These are phyloP conservation scores for Uria aalge DNA, from an alignment of 2,113 vertebrate species.

Conservation along the genomic window DNA sequence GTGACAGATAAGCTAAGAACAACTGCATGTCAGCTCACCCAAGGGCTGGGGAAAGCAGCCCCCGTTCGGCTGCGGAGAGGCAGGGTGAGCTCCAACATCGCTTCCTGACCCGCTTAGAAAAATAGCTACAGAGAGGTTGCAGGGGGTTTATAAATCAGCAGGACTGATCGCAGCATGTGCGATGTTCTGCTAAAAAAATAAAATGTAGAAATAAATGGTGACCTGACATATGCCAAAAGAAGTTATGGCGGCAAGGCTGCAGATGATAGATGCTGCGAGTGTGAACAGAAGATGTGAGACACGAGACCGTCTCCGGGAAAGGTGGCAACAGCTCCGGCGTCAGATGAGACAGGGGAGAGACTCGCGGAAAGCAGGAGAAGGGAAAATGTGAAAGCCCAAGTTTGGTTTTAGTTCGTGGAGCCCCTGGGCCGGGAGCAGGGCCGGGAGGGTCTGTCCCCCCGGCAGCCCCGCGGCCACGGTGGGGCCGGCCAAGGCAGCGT, in stretches of 20 bases:
- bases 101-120: not conserved
- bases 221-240: not conserved
- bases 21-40: not conserved
- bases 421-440: not conserved
- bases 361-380: not conserved
- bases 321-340: not conserved
- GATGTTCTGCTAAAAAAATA: not conserved
- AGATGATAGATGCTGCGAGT: not conserved
- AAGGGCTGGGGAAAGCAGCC: not conserved
- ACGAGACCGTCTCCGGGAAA: not conserved
- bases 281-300: not conserved
- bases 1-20: conserved; percentile 23
- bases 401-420: not conserved
- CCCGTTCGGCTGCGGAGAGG: not conserved
- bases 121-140: not conserved
- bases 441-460: not conserved
- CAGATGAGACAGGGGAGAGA: not conserved
- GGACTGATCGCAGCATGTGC: not conserved
- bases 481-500: not conserved
- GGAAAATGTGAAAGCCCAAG: not conserved
- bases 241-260: not conserved
- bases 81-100: not conserved
- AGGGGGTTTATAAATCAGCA: not conserved
- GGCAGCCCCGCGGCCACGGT: rapidly evolving
- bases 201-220: not conserved